Conservation (phyloP, 2,888 invertebrate species). For the Thecocarcelia acutangulata region DNA sequence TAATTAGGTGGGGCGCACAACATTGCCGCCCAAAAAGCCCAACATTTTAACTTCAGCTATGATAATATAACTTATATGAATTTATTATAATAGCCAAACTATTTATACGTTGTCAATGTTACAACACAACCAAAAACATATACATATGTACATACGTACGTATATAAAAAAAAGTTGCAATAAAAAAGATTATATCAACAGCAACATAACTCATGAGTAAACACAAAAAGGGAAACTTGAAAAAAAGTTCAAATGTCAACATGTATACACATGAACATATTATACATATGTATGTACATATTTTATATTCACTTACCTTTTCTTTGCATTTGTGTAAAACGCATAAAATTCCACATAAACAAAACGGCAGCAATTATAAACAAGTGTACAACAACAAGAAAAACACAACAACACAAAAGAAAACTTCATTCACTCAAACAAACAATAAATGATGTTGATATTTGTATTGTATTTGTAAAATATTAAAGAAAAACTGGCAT, state of each 20-base stretch:
- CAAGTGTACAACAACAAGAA: constrained; percentile 35
- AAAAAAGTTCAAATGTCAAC: constrained; percentile 67
- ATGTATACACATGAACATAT: no score
- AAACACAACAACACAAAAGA: constrained; percentile 11
- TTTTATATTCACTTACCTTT: constrained; percentile 51
- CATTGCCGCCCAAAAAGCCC: no score
- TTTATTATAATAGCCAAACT: no score
- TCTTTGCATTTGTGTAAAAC: constrained; percentile 58
- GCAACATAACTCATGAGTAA: constrained; percentile 10
- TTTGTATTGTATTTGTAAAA: not conserved
- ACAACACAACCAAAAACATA: constrained; percentile 12
- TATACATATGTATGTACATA: no score
- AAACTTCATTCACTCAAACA: constrained; percentile 7
- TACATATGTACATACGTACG: not conserved
- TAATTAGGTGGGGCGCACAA: no score
- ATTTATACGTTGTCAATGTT: constrained; percentile 47
- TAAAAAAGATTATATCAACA: constrained; percentile 12
- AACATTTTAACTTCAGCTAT: no score
- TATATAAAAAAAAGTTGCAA: constrained; percentile 21
- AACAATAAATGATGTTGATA: constrained; percentile 6
- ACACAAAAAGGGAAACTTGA: constrained; percentile 11
- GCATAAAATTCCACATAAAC: constrained; percentile 62
- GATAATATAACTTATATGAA: no score
- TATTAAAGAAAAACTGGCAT: not conserved
- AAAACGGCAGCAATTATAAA: constrained; percentile 41